Evolutionary conservation across 53 echinoderm and acorn worm species (phyloP).

Genomic region (Mesocentrotus franciscanus): DNA sequence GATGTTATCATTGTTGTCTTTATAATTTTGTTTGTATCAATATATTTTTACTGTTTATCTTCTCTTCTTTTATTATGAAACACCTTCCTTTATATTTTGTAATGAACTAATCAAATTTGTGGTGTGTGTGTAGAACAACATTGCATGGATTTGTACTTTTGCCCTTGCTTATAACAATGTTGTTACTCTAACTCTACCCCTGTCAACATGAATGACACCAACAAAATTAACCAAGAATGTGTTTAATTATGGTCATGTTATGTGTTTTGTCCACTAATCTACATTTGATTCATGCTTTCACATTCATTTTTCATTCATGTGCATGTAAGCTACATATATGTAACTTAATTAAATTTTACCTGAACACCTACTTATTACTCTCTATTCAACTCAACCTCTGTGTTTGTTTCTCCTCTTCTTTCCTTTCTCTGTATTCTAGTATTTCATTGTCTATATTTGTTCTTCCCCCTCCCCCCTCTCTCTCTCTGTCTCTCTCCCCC

Average conservation of each 20-base stretch:
- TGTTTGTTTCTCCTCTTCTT: neutral
- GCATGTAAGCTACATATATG: neutral
- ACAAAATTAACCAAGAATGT: neutral
- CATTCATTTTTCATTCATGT: neutral
- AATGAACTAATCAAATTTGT: neutral
- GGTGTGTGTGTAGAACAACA: neutral
- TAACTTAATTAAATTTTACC: too few relatives aligned
- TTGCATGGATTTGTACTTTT: neutral
- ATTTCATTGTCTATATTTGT: neutral
- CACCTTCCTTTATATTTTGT: neutral
- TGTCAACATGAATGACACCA: neutral
- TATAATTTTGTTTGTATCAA: neutral
- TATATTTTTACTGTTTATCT: neutral
- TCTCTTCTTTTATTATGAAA: neutral
- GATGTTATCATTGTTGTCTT: neutral
- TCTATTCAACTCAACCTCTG: neutral
- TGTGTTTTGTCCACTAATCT: neutral
- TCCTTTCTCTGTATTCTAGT: neutral
- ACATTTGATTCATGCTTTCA: neutral
- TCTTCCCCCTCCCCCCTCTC: neutral
- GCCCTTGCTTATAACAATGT: neutral
- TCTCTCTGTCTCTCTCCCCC: neutral
- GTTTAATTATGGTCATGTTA: neutral
- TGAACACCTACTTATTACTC: neutral
- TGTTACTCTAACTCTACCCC: neutral